Evolutionary conservation across 64 coral and sea anemone species (phyloP).

Genomic region (Stichodactyla mertensii): DNA sequence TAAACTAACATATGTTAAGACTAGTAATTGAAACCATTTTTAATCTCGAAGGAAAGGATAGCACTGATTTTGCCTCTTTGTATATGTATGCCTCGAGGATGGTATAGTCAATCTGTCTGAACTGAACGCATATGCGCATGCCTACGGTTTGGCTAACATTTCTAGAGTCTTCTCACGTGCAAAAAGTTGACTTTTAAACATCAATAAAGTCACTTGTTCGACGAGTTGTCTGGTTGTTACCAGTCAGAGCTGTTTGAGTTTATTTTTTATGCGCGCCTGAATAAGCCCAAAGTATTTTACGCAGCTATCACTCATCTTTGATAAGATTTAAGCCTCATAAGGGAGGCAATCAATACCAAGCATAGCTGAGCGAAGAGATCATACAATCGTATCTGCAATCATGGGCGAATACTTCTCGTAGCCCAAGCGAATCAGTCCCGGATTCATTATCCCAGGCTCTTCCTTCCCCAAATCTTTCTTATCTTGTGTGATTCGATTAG

Average conservation of each 20-base stretch:
- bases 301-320: conserved; percentile 7
- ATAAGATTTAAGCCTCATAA: conserved; percentile 9
- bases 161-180: not conserved
- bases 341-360: conserved; percentile 8
- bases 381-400: conserved; percentile 20
- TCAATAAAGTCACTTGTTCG: not conserved
- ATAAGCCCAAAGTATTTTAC: not conserved
- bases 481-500: conserved; percentile 8
- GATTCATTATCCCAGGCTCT: not conserved
- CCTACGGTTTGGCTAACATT: not conserved
- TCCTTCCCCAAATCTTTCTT: not conserved
- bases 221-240: not conserved
- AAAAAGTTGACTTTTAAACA: not conserved
- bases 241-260: not conserved
- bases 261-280: not conserved
- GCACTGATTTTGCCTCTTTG: not conserved
- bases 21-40: not conserved
- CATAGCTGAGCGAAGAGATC: conserved; percentile 1
- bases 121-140: not conserved
- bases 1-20: not conserved
- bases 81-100: not conserved
- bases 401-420: not conserved
- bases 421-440: not conserved
- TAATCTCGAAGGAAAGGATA: not conserved
- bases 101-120: too few species aligned